Conservation (phyloP, 2,113 vertebrate genomes). For the Trogon melanurus region DNA sequence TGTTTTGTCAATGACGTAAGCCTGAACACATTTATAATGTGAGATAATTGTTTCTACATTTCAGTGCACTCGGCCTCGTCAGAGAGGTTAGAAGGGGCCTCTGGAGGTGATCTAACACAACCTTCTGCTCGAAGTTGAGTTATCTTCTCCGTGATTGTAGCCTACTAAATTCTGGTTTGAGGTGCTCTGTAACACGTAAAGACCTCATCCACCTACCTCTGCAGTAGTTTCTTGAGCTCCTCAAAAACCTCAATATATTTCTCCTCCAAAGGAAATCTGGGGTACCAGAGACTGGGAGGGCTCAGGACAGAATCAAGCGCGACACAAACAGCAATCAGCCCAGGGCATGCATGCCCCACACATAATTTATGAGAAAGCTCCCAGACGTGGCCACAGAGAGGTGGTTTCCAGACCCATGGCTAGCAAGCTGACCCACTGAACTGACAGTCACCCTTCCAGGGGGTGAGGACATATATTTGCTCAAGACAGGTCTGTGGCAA, state of each 20-base stretch:
- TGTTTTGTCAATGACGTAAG: neutral
- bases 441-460: neutral
- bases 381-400: neutral
- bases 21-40: neutral
- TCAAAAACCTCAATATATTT: neutral
- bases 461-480: neutral
- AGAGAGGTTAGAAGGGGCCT: neutral
- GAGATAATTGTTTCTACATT: neutral
- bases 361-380: neutral
- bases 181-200: neutral
- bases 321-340: neutral
- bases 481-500: neutral
- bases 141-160: neutral
- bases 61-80: neutral
- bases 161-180: neutral
- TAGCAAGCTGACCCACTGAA: neutral
- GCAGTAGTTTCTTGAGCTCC: neutral
- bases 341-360: neutral
- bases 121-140: neutral
- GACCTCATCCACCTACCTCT: neutral
- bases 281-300: neutral
- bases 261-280: neutral
- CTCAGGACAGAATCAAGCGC: neutral
- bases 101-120: neutral
- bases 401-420: neutral